Conservation (phyloP, 2,888 invertebrate species). For the Palloptera scutellata region DNA sequence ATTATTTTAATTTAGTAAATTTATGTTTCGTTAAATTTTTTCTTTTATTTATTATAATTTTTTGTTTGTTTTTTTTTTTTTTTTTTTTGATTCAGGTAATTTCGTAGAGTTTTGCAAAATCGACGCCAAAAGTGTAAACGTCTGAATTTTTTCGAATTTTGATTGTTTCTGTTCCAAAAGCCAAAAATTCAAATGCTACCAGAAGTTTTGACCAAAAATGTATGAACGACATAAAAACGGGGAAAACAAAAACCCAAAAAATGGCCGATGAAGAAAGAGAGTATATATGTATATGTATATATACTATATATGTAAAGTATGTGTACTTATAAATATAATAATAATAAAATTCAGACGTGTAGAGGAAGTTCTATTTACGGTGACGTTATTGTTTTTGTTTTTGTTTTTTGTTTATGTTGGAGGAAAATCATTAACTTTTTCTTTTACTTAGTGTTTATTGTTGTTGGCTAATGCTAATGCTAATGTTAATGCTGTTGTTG, state of each 20-base stretch:
- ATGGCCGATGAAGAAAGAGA: constrained; percentile 35
- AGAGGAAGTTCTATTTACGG: constrained; percentile 24
- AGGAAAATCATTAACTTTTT: background rate
- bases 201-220: too few relatives aligned
- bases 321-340: background rate
- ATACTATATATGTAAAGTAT: constrained; percentile 2
- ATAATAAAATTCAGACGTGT: constrained; percentile 56
- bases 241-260: constrained; percentile 34
- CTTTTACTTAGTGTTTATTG: constrained; percentile 1
- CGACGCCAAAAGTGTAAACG: constrained; percentile 53
- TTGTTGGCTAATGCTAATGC: constrained; percentile 21
- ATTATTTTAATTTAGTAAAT: constrained; percentile 21
- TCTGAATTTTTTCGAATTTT: constrained; percentile 54
- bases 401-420: too few relatives aligned
- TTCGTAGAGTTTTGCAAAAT: constrained; percentile 53
- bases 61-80: constrained; percentile 31
- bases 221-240: constrained; percentile 18
- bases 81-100: constrained; percentile 54
- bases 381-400: constrained; percentile 29
- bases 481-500: constrained; percentile 27
- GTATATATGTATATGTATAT: too few relatives aligned
- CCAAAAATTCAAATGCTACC: constrained; percentile 39
- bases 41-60: constrained; percentile 32
- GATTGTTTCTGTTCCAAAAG: constrained; percentile 29
- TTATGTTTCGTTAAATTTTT: constrained; percentile 19